phyloP scores from a whole-genome alignment of 2,113 vertebrate species.

The Ahaetulla prasina region DNA sequence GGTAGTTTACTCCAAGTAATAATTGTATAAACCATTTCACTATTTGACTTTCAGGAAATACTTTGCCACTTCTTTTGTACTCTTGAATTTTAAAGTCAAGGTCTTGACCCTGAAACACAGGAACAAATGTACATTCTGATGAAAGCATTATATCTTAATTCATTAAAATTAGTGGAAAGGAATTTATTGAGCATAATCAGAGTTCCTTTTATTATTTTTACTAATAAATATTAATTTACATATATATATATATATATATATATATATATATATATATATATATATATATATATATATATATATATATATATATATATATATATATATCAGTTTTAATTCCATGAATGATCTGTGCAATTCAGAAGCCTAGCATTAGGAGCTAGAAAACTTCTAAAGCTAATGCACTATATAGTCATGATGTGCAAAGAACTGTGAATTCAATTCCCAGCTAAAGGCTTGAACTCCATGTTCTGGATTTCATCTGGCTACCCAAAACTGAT shows the following conservation, averaged over 20 bases:
- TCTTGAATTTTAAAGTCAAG: conserved; percentile 81
- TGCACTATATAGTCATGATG: neutral
- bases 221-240: neutral
- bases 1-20: conserved; percentile 80
- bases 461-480: neutral
- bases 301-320: no score
- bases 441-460: neutral
- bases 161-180: neutral
- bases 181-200: neutral
- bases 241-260: no score
- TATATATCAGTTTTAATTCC: neutral
- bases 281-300: no score
- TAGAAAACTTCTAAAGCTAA: neutral
- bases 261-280: no score
- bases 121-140: conserved; percentile 29
- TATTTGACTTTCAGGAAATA: conserved; percentile 74
- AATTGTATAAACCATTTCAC: conserved; percentile 82
- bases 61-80: conserved; percentile 66
- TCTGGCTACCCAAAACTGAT: neutral
- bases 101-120: conserved; percentile 76
- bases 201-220: neutral
- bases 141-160: neutral
- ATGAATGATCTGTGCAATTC: neutral
- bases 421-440: neutral
- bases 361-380: neutral